Conservation (phyloP, 1,140 invertebrate genomes). For the Dinothrombium tinctorium region DNA sequence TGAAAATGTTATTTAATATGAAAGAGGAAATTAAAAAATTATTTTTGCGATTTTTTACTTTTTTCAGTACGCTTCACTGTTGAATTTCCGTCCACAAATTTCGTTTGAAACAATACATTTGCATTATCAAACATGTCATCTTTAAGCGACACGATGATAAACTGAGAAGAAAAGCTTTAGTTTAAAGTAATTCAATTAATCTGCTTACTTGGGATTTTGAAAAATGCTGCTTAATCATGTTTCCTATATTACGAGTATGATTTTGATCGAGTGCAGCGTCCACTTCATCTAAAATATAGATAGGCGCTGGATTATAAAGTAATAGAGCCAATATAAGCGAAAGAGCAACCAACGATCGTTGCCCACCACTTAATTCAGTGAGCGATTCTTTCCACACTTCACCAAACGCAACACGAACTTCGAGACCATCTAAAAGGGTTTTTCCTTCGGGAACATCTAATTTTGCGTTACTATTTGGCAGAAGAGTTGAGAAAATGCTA, state of each 20-base stretch:
- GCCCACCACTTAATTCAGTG: slow-evolving; percentile 82
- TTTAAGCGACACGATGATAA: slow-evolving; percentile 94
- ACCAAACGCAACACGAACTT: slow-evolving; percentile 58
- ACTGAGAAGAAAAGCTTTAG: slow-evolving; percentile 34
- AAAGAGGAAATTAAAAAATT: no score
- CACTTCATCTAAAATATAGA: slow-evolving; percentile 97
- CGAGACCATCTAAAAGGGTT: slow-evolving; percentile 55
- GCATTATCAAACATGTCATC: slow-evolving; percentile 99
- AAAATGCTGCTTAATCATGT: slow-evolving; percentile 83
- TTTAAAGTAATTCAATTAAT: slow-evolving; percentile 7
- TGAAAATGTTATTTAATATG: no score
- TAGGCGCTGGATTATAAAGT: slow-evolving; percentile 85
- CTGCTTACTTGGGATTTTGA: slow-evolving; percentile 56
- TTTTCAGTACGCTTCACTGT: slow-evolving; percentile 36
- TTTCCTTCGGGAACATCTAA: slow-evolving; percentile 47
- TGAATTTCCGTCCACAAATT: slow-evolving; percentile 87
- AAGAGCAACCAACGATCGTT: slow-evolving; percentile 81
- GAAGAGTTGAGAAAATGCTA: slow-evolving; percentile 73
- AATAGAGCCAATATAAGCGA: slow-evolving; percentile 89
- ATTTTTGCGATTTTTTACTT: not conserved
- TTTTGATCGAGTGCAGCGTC: slow-evolving; percentile 93
- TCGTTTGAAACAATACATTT: slow-evolving; percentile 85
- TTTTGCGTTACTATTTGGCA: slow-evolving; percentile 68
- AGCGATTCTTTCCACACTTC: slow-evolving; percentile 88
- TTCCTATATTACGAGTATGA: slow-evolving; percentile 95